Evolutionary conservation across 2,113 vertebrate species (phyloP), one percentile per base, ranked within the genome.

Genomic region (Desmodus rotundus): DNA sequence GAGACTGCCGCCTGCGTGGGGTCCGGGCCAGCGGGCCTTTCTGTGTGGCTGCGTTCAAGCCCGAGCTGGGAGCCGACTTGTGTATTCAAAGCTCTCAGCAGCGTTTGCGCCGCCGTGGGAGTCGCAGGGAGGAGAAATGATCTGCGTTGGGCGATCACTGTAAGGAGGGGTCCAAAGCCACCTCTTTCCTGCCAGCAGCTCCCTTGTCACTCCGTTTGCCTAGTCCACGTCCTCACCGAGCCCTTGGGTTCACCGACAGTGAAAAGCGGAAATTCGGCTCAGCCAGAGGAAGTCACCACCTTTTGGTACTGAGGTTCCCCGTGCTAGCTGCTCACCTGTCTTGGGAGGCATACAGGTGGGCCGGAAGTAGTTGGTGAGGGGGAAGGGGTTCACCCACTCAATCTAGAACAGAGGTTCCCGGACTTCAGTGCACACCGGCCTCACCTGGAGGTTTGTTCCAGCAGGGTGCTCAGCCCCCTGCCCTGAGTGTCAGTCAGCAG

Each of bases 151-250:
- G 92, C 92, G 84, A 80, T 83, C 82, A 68, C 85, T 76, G 58
- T 72, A 70, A 90, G 72, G 80, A 85, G 84, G 92, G 84, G 58
- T 67, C 89, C 76, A 58, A 91, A 92, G n/a, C 80, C 87, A 72
- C 1, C 15, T 78, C 70, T 76, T 8, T 63, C 26, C 68, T 88
- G 24, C 89, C 87, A 93, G 76, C 43, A 43, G 47, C 70, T 81
- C 61, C 65, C 85, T 72, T 43, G 43, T 54, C 33, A 43, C 78
- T 81, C 47, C 8, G 31, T 24, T 90, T 52, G 38, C 36, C 76
- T 22, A 47, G 58, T 58, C 76, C 72, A n/a, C 45, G 83, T 52
- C 83, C 84, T 76, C 24, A 47, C 74, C 1, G 26, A 50, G 84
- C 65, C 81, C 74, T 58, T 82, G 73, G 92, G 92, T 87, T 90